Evolutionary conservation across 2,888 invertebrate genomes (phyloP).

Genomic region (Coremacera marginata): DNA sequence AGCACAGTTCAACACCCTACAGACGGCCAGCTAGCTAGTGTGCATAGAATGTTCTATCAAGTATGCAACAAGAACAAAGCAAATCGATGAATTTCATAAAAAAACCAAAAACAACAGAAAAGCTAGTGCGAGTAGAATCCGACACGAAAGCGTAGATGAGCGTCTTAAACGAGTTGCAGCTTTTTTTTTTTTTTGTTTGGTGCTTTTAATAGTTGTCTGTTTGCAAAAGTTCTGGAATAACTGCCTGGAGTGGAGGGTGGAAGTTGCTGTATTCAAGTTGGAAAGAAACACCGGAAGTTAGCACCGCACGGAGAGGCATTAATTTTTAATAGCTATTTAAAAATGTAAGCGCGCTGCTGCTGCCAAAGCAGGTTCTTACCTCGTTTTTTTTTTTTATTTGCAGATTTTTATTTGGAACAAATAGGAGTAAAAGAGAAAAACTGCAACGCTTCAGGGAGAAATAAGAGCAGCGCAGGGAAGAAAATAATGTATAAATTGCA

Average conservation of each 20-base stretch:
- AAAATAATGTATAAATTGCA: not conserved
- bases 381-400: not conserved
- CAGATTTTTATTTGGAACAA: not conserved
- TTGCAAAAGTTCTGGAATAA: not conserved
- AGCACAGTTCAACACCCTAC: not conserved
- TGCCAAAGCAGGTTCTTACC: not conserved
- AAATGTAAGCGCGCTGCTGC: slow-evolving; percentile 9
- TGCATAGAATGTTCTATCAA: not conserved
- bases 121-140: not conserved
- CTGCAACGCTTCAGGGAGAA: not conserved
- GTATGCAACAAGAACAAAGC: not conserved
- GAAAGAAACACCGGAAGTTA: not conserved
- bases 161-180: not conserved
- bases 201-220: not conserved
- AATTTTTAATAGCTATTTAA: slow-evolving; percentile 32
- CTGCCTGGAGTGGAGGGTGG: not conserved
- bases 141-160: not conserved
- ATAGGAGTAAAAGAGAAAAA: not conserved
- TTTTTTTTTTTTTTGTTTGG: not conserved
- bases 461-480: not conserved
- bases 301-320: slow-evolving; percentile 8
- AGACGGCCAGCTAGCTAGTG: not conserved
- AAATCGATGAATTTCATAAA: not conserved
- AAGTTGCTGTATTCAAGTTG: not conserved
- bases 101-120: not conserved